phyloP scores from a whole-genome alignment of 2,797 vertebrate genomes.

The Cyclopterus lumpus region DNA sequence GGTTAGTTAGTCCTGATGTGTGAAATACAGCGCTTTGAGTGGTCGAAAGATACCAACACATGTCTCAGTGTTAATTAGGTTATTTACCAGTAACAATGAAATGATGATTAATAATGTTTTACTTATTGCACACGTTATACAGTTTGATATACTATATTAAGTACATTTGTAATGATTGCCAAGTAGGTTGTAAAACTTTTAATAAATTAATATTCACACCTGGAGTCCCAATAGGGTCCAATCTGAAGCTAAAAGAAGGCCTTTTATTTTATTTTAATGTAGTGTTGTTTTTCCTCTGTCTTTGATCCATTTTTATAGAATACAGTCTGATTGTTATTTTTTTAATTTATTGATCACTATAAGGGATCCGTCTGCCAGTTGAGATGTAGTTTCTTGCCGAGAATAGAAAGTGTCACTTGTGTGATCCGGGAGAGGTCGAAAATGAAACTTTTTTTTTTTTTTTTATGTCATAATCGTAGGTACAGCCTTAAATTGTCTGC shows the following conservation, averaged over 20 bases:
- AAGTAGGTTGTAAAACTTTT: background rate
- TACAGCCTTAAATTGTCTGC: background rate
- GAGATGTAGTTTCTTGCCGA: background rate
- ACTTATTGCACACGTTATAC: background rate
- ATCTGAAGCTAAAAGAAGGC: background rate
- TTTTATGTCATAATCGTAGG: background rate
- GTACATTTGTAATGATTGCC: background rate
- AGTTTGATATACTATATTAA: background rate
- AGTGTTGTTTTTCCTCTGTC: background rate
- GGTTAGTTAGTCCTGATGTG: no score
- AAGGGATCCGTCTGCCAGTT: background rate
- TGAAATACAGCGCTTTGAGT: no score
- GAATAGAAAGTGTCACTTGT: conserved; percentile 3
- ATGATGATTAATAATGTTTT: background rate
- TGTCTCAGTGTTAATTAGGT: no score
- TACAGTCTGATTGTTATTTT: background rate
- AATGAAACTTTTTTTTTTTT: background rate
- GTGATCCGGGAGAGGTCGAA: background rate
- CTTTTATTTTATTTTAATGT: background rate
- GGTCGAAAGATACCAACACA: background rate
- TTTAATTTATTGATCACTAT: background rate
- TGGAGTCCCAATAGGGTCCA: background rate
- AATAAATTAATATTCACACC: background rate
- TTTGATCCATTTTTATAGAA: background rate
- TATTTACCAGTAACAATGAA: background rate